phyloP scores from a whole-genome alignment of 2,888 invertebrate species.

The Dynastes hyllus region DNA sequence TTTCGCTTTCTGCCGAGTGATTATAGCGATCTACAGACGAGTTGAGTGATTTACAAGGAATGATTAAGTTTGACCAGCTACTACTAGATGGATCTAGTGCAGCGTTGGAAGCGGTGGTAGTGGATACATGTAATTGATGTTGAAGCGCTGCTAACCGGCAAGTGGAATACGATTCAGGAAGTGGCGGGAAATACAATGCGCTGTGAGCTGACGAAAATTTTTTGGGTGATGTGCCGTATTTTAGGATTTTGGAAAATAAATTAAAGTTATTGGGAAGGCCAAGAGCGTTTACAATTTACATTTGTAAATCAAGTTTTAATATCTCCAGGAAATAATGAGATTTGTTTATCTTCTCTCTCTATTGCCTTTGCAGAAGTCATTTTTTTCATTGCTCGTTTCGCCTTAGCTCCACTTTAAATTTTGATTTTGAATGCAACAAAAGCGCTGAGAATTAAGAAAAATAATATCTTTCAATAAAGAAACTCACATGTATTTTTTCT shows the following conservation, averaged over 20 bases:
- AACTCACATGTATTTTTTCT: no score
- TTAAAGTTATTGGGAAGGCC: neutral
- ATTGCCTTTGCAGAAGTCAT: no score
- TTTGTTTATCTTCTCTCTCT: no score
- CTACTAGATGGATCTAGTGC: slow-evolving; percentile 68
- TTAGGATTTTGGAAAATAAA: no score
- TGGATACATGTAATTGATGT: slow-evolving; percentile 72
- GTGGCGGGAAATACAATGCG: slow-evolving; percentile 62
- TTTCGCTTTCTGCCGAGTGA: slow-evolving; percentile 48
- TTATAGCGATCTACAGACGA: slow-evolving; percentile 65
- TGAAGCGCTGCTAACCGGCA: slow-evolving; percentile 74
- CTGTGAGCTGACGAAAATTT: slow-evolving; percentile 57
- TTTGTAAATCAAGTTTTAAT: no score
- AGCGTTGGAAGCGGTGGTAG: slow-evolving; percentile 67
- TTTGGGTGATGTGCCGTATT: slow-evolving; percentile 64
- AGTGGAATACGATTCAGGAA: slow-evolving; percentile 67
- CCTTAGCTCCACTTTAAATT: no score
- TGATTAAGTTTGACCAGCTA: slow-evolving; percentile 75
- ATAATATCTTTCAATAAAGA: no score
- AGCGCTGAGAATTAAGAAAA: no score
- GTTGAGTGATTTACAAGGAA: slow-evolving; percentile 71
- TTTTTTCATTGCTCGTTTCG: no score
- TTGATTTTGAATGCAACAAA: no score
- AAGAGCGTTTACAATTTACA: slow-evolving; percentile 1
- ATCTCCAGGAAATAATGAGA: no score